phyloP scores from a whole-genome alignment of 2,113 vertebrate species.

The Microtus richardsoni region DNA sequence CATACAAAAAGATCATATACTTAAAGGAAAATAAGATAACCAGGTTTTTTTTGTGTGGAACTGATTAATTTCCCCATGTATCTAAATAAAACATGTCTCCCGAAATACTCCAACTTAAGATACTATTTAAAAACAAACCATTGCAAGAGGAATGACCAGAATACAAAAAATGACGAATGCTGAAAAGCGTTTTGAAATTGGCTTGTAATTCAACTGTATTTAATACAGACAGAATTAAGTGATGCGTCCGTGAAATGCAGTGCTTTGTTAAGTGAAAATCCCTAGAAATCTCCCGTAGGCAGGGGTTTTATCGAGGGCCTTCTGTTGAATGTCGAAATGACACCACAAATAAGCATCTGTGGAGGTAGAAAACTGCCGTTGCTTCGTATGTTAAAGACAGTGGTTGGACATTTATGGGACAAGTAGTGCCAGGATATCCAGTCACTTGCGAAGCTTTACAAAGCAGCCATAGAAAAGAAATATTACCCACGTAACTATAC shows the following conservation, averaged over 20 bases:
- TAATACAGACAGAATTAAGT: slow-evolving; percentile 24
- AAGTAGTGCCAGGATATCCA: slow-evolving; percentile 14
- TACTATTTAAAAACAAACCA: slow-evolving; percentile 44
- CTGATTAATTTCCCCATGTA: slow-evolving; percentile 5
- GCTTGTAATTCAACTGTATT: slow-evolving; percentile 49
- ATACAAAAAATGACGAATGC: slow-evolving; percentile 19
- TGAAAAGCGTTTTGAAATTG: background rate
- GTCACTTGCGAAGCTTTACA: slow-evolving; percentile 49
- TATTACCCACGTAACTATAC: background rate
- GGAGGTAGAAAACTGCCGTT: slow-evolving; percentile 2
- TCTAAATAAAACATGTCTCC: slow-evolving; percentile 51
- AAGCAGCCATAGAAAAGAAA: background rate
- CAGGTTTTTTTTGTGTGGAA: background rate
- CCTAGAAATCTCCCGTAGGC: slow-evolving; percentile 34
- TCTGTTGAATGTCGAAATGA: slow-evolving; percentile 18
- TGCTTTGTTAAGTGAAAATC: slow-evolving; percentile 45
- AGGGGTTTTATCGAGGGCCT: slow-evolving; percentile 32
- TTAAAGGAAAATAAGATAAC: slow-evolving; percentile 6
- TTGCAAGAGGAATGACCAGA: slow-evolving; percentile 9
- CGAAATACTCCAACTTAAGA: slow-evolving; percentile 54
- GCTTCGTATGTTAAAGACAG: background rate
- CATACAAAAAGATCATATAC: background rate
- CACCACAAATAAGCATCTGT: background rate
- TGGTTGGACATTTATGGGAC: slow-evolving; percentile 3
- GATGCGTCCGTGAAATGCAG: background rate